phyloP scores from a whole-genome alignment of 2,888 invertebrate species.

The Alloplasta piceator region DNA sequence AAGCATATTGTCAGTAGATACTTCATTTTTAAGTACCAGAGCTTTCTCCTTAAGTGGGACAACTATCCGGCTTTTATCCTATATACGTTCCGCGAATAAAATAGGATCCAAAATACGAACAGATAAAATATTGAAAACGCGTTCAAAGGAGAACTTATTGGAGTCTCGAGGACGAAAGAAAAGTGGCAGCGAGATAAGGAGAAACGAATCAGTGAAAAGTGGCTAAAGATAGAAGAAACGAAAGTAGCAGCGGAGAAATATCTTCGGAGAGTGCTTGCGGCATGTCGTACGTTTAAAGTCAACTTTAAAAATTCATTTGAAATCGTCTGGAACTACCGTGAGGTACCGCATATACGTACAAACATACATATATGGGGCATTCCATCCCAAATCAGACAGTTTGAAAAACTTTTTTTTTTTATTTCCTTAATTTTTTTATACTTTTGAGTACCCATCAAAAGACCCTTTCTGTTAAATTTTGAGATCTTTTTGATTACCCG shows the following conservation, averaged over 20 bases:
- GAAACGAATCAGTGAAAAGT: conserved; percentile 5
- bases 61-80: no score
- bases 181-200: neutral
- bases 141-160: neutral
- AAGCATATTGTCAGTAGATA: no score
- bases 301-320: conserved; percentile 52
- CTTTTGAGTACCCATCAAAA: no score
- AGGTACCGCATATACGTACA: conserved; percentile 2
- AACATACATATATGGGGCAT: neutral
- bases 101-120: conserved; percentile 13
- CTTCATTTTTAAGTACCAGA: no score
- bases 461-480: no score
- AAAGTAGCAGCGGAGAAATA: neutral
- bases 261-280: neutral
- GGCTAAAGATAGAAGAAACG: neutral
- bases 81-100: conserved; percentile 12
- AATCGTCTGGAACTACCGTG: conserved; percentile 22
- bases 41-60: no score
- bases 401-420: no score
- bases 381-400: no score
- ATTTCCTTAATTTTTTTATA: no score
- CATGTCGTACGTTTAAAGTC: conserved; percentile 21
- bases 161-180: neutral
- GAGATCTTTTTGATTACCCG: no score
- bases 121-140: neutral